phyloP scores from a whole-genome alignment of 2,888 invertebrate genomes.

The Andrena fulva region DNA sequence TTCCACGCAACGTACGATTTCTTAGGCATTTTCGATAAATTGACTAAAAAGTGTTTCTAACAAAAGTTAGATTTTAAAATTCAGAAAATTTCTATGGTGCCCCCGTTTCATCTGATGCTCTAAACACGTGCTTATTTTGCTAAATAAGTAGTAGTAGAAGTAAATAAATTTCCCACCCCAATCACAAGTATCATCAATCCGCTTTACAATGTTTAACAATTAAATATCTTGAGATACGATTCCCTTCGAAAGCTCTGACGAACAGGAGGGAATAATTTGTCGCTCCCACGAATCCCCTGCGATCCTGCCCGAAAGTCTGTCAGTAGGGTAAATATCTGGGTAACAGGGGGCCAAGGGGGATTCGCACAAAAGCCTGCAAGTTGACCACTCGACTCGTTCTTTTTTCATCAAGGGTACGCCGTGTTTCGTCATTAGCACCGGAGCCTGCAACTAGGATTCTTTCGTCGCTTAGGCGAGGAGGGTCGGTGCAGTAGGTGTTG shows the following conservation, averaged over 20 bases:
- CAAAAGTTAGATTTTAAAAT: too few relatives aligned
- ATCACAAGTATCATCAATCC: too few relatives aligned
- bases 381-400: not conserved
- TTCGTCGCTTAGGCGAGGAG: not conserved
- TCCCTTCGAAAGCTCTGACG: not conserved
- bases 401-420: not conserved
- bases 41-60: too few relatives aligned
- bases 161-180: too few relatives aligned
- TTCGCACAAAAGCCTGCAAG: not conserved
- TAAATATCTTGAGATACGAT: not conserved
- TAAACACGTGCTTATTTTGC: not conserved
- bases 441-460: not conserved
- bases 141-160: not conserved
- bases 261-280: constrained; percentile 1
- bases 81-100: not conserved
- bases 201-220: too few relatives aligned
- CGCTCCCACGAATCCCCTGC: constrained; percentile 26
- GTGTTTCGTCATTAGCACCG: not conserved
- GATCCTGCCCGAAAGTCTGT: constrained; percentile 19
- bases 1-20: too few relatives aligned
- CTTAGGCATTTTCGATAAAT: too few relatives aligned
- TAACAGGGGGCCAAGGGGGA: constrained; percentile 36
- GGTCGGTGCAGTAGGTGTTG: not conserved
- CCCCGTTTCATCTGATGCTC: not conserved
- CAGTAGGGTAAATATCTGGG: constrained; percentile 52